These are phyloP conservation scores for Syrmaticus mikado DNA, from an alignment of 2,113 vertebrate genomes.

Conservation along the genomic window DNA sequence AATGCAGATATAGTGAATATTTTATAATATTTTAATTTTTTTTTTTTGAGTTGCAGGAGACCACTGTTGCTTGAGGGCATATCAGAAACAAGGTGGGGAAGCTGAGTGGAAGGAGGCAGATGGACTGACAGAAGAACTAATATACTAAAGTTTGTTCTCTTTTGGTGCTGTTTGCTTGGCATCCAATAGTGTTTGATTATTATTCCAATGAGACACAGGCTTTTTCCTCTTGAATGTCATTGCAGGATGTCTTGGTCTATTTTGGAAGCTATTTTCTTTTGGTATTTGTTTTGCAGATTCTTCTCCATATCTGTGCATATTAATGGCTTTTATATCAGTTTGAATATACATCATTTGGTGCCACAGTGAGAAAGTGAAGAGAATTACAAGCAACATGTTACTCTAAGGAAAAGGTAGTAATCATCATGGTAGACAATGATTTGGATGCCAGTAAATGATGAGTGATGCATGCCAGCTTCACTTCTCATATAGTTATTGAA, in stretches of 20 bases:
- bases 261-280: constrained; percentile 30
- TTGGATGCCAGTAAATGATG: not conserved
- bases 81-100: not conserved
- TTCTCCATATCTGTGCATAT: not conserved
- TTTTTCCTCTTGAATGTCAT: constrained; percentile 14
- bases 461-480: not conserved
- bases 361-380: not conserved
- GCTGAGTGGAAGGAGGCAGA: not conserved
- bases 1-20: not conserved
- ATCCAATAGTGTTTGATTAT: not conserved
- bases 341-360: not conserved
- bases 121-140: constrained; percentile 28
- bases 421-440: not conserved
- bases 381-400: not conserved
- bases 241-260: not conserved
- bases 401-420: not conserved
- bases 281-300: constrained; percentile 18
- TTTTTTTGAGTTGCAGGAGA: not conserved
- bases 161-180: not conserved
- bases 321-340: not conserved
- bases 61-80: not conserved
- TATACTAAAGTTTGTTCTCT: constrained; percentile 3
- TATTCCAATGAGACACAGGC: not conserved
- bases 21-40: not conserved
- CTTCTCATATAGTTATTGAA: not conserved